phyloP scores from a whole-genome alignment of 2,113 vertebrate species.

The Coptodon rendalli region DNA sequence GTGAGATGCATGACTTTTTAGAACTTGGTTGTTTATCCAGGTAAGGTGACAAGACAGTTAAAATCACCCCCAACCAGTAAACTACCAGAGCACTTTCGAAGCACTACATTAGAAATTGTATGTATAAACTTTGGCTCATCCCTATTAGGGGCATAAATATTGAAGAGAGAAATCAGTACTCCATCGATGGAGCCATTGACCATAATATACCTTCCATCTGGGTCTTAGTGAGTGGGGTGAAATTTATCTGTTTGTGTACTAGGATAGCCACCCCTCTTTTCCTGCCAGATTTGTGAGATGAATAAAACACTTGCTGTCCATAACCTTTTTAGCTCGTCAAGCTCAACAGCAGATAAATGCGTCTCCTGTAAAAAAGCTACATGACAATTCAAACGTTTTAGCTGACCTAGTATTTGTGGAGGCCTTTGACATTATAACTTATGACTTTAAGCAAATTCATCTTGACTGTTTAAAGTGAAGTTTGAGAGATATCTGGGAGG shows the following conservation, averaged over 20 bases:
- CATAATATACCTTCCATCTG: not conserved
- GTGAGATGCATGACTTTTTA: rapidly evolving
- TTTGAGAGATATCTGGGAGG: not conserved
- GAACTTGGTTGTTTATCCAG: not conserved
- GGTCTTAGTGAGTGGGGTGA: not conserved
- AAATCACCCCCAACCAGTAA: not conserved
- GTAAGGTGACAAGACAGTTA: not conserved
- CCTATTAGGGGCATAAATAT: not conserved
- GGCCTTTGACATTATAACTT: not conserved
- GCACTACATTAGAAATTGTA: not conserved
- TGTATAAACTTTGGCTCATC: not conserved
- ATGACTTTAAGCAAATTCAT: not conserved
- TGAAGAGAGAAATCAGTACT: not conserved
- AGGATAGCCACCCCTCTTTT: not conserved
- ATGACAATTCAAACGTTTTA: not conserved
- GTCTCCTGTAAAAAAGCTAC: not conserved
- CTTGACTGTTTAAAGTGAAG: not conserved
- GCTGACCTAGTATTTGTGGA: not conserved
- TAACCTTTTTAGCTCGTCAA: not conserved
- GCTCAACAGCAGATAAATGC: not conserved
- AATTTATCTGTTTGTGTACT: rapidly evolving
- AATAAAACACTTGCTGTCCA: not conserved
- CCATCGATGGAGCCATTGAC: not conserved
- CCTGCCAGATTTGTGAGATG: not conserved
- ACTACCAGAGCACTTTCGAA: not conserved